Evolutionary conservation across 2,797 vertebrate species (phyloP), one percentile per base, ranked within the genome.

Genomic region (Chiloscyllium punctatum): DNA sequence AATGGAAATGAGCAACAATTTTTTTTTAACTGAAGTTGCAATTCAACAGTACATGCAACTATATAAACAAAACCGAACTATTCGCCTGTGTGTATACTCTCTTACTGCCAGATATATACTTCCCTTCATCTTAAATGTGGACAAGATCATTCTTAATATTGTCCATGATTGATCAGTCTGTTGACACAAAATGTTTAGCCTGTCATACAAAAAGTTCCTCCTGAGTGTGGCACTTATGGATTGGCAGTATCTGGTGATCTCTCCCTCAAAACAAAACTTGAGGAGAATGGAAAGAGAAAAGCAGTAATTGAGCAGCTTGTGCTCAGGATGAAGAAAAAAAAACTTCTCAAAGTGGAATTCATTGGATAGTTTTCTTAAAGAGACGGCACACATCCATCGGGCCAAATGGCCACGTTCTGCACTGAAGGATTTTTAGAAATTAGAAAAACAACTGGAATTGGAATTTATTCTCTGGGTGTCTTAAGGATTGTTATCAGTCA

Each of bases 401-500:
- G 90, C 62, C 33, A 16, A 68, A 33, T 33, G 30, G n/a, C 62
- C 62, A 37, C 62, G 33, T 68, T 42, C 33, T 23, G 18, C 25
- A 6, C 62, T 62, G 62, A 37, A 68, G 33, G 25, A 53, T 33
- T 57, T 27, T 33, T 15, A 25, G 90, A 92, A 66, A 37, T 23
- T 42, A n/a, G 23, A 92, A 92, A 92, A 92, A 21, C 13, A 72
- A 95, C 33, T 27, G 69, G 48, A 95, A 95, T 42, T 74, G 33
- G 62, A 74, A 77, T 95, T 95, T 71, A 51, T 95, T 94, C 71
- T 53, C 69, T 74, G 30, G 68, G 94, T 53, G 27, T 72, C 71
- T 68, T 53, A 51, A 95, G 94, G 71, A 77, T 15, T 51, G 71
- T 53, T 48, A 69, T 96, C 37, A 95, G 62, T 87, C 90, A 96